These are phyloP conservation scores for Drosophila heteroneura DNA, from an alignment of 2,888 invertebrate species.

Conservation along the genomic window DNA sequence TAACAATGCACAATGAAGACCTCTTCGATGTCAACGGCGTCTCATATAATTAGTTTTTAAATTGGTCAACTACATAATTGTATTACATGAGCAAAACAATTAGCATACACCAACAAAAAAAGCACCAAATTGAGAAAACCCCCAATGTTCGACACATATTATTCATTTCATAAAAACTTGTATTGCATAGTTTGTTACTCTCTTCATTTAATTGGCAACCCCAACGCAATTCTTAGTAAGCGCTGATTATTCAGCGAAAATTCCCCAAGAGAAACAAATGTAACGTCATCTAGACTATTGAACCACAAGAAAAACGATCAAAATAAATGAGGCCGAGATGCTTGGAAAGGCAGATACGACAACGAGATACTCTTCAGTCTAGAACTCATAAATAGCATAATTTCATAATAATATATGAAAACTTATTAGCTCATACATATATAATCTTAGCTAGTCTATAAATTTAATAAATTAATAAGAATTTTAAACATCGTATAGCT, in stretches of 20 bases:
- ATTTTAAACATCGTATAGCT: neutral
- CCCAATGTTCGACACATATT: neutral
- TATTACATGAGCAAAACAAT: constrained; percentile 57
- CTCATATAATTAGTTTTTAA: constrained; percentile 46
- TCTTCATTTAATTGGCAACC: neutral
- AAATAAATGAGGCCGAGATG: neutral
- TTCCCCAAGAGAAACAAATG: neutral
- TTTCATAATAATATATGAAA: neutral
- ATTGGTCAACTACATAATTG: constrained; percentile 58
- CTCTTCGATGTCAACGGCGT: constrained; percentile 43
- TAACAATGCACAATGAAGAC: constrained; percentile 26
- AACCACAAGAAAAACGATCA: constrained; percentile 4
- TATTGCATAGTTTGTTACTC: neutral
- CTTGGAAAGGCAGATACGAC: neutral
- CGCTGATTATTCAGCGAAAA: constrained; percentile 13
- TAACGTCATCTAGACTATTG: constrained; percentile 14
- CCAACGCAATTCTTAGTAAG: constrained; percentile 16
- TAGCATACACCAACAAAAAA: neutral
- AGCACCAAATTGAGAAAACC: neutral
- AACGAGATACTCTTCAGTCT: neutral
- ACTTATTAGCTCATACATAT: neutral
- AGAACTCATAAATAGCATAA: neutral
- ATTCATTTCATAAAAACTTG: neutral
- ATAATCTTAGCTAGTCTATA: neutral
- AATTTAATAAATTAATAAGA: neutral